These are phyloP conservation scores for Herpetotheres cachinnans DNA, from an alignment of 2,113 vertebrate genomes.

Conservation along the genomic window DNA sequence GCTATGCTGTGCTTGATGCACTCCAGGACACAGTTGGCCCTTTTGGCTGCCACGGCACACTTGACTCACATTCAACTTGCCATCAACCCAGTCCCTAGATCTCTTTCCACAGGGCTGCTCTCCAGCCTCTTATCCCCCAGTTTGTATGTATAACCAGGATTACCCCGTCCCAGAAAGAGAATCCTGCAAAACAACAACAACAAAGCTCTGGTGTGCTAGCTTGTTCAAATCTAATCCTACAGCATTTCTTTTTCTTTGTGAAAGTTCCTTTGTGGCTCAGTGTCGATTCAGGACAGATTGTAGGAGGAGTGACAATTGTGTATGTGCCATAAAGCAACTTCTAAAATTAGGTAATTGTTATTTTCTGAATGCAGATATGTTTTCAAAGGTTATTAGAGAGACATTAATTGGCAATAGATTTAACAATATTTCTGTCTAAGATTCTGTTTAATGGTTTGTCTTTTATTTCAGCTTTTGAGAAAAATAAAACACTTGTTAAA, in stretches of 20 bases:
- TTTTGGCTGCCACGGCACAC: not conserved
- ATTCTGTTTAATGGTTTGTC: not conserved
- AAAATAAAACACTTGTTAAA: not conserved
- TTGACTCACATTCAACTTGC: not conserved
- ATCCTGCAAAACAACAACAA: not conserved
- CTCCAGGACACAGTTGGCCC: not conserved
- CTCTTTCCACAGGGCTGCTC: not conserved
- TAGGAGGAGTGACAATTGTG: not conserved
- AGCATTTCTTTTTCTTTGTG: not conserved
- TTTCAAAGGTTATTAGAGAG: not conserved
- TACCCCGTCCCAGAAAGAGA: not conserved
- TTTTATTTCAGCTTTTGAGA: not conserved
- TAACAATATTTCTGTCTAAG: not conserved
- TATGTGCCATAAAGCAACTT: not conserved
- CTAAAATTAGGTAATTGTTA: not conserved
- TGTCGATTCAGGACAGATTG: not conserved
- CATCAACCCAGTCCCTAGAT: not conserved
- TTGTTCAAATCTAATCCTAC: not conserved
- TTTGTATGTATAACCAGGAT: not conserved
- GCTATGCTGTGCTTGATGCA: not conserved
- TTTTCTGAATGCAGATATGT: not conserved
- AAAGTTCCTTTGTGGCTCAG: not conserved
- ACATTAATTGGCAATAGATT: not conserved
- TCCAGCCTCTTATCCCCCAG: not conserved
- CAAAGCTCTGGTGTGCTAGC: not conserved